Evolutionary conservation across 2,113 vertebrate genomes (phyloP).

Genomic region (Mobula hypostoma): DNA sequence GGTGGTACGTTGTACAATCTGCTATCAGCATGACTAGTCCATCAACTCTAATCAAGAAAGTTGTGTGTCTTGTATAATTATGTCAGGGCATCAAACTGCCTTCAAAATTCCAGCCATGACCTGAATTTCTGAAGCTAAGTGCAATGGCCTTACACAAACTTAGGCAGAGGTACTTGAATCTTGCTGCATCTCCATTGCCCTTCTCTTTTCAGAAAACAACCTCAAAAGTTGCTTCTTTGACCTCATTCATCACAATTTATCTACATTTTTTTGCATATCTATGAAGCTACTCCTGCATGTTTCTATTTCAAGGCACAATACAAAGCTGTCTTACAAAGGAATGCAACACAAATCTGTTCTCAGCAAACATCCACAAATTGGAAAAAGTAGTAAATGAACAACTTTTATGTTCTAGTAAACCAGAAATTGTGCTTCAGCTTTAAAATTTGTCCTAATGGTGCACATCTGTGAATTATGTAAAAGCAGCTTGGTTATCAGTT

Average conservation of each 20-base stretch:
- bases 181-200: background rate
- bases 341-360: background rate
- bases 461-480: conserved; percentile 8
- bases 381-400: background rate
- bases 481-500: background rate
- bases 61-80: too few relatives aligned
- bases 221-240: too few relatives aligned
- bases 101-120: too few relatives aligned
- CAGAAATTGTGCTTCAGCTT: background rate
- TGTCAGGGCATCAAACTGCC: too few relatives aligned
- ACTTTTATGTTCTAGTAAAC: background rate
- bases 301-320: background rate
- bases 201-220: background rate
- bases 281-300: background rate
- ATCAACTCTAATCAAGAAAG: too few relatives aligned
- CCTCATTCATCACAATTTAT: background rate
- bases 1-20: too few relatives aligned
- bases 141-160: background rate
- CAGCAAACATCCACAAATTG: background rate
- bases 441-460: background rate
- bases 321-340: background rate
- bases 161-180: background rate
- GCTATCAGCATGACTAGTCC: too few relatives aligned
- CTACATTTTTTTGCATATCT: background rate
- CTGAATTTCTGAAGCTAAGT: too few relatives aligned